phyloP scores from a whole-genome alignment of 2,888 invertebrate genomes.

The Drosophila mulleri region DNA sequence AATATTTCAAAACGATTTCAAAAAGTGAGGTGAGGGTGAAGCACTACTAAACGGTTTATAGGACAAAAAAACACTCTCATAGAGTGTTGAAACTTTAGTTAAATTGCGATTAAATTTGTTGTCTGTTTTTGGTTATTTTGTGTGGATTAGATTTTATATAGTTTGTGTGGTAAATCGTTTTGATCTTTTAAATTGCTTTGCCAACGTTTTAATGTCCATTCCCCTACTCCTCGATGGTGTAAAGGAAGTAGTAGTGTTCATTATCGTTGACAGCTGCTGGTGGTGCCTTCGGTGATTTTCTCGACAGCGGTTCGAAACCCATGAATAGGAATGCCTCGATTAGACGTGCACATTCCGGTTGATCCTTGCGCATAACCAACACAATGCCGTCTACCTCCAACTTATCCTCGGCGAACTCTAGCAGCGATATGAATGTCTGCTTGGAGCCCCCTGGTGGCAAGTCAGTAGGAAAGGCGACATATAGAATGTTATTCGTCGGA shows the following conservation, averaged over 20 bases:
- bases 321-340: slow-evolving; percentile 98
- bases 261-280: slow-evolving; percentile 87
- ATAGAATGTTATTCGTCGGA: slow-evolving; percentile 89
- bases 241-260: slow-evolving; percentile 86
- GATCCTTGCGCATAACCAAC: slow-evolving; percentile 92
- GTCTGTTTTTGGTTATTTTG: slow-evolving; percentile 10
- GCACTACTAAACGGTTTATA: slow-evolving; percentile 20
- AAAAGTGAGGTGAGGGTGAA: slow-evolving; percentile 44
- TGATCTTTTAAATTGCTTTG: slow-evolving; percentile 30
- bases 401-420: slow-evolving; percentile 98
- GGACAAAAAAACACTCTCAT: slow-evolving; percentile 19
- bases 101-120: slow-evolving; percentile 12
- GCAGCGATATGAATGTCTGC: slow-evolving; percentile 96
- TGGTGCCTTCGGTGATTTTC: slow-evolving; percentile 91
- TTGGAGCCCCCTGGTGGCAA: slow-evolving; percentile 96
- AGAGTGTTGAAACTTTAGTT: neutral
- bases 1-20: slow-evolving; percentile 29
- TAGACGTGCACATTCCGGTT: slow-evolving; percentile 93
- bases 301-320: slow-evolving; percentile 95
- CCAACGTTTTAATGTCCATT: slow-evolving; percentile 34
- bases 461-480: slow-evolving; percentile 94
- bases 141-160: slow-evolving; percentile 13
- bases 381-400: slow-evolving; percentile 92
- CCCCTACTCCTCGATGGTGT: slow-evolving; percentile 85
- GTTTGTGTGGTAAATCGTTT: slow-evolving; percentile 42